Evolutionary conservation across 2,113 vertebrate species (phyloP).

Genomic region (Orycteropus afer): DNA sequence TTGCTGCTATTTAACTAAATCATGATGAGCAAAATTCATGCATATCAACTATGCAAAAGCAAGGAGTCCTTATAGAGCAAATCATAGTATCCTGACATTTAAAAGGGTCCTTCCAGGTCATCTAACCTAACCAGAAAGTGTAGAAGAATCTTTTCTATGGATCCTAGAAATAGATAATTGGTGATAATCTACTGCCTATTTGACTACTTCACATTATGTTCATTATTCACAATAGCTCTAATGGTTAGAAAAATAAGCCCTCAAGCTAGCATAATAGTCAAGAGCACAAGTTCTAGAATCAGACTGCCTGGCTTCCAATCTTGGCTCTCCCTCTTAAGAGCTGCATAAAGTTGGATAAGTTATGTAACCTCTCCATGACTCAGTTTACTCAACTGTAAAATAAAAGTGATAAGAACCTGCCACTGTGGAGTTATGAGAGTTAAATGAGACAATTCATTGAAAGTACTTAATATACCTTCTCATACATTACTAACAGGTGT

Average conservation of each 20-base stretch:
- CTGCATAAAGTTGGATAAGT: neutral
- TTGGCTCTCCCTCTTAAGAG: neutral
- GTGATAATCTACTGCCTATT: neutral
- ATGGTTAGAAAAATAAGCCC: neutral
- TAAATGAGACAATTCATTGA: neutral
- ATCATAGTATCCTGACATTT: neutral
- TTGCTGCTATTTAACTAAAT: neutral
- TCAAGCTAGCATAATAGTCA: neutral
- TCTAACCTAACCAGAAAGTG: neutral
- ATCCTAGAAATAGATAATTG: neutral
- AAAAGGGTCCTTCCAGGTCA: neutral
- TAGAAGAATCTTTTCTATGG: neutral
- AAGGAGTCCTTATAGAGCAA: neutral
- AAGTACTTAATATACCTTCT: neutral
- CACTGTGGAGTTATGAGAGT: neutral
- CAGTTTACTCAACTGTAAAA: slow-evolving; percentile 9
- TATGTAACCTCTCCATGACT: neutral
- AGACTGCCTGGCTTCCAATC: neutral
- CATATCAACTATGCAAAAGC: neutral
- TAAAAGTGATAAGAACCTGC: neutral
- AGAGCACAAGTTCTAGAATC: neutral
- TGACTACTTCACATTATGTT: neutral
- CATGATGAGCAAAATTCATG: neutral
- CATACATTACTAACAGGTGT: neutral
- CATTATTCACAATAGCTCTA: neutral